Evolutionary conservation across 53 echinoderm and acorn worm genomes (phyloP), one percentile per base, ranked within the genome.

Genomic region (Holothuria leucospilota): DNA sequence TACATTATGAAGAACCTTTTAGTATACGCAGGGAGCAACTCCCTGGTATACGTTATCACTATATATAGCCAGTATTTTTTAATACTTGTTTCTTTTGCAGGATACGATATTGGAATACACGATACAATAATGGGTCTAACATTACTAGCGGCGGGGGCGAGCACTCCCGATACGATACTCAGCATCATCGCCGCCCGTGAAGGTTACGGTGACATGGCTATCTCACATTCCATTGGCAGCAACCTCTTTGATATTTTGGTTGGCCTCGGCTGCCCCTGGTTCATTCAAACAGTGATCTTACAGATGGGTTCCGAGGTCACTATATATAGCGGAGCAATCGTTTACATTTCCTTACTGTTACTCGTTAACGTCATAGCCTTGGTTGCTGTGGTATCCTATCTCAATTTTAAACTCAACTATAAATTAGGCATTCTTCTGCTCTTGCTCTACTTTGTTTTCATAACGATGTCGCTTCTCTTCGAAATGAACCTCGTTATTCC

Each of bases 201-300:
- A 71, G 97, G 95, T 23, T 93, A 85, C 65, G 97, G 97, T 6
- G 95, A 93, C 81, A 97, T 97, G 97, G 97, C 97, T 23, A 91
- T 97, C 62, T 97, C 97, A 2, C 95, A 97, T 59, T 93, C 97
- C 16, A 88, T 97, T n/a, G 97, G 97, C 14, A 97, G 97, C 85
- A 97, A 97, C 51, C 65, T 97, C 10, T 97, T 97, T 81, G 97
- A 97, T 41, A 93, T 97, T 68, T 86, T 97, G 67, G 66, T 97
- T 14, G 95, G 97, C 30, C 93, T 97, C 20, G 97, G 97, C 6
- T 77, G 91, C 6, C 97, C 97, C 12, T 97, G 97, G 97, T 97
- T 95, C 63, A 63, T 97, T 15, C 85, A 91, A 60, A 93, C 97
- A 49, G 87, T 90, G 1, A 24, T 93, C 60, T 65, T 95, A 38